Percentiles rank a stretch among this genome's conserved stretches.
Conservation (phyloP, 2,797 vertebrate species). For the Nannoperca obscura region DNA sequence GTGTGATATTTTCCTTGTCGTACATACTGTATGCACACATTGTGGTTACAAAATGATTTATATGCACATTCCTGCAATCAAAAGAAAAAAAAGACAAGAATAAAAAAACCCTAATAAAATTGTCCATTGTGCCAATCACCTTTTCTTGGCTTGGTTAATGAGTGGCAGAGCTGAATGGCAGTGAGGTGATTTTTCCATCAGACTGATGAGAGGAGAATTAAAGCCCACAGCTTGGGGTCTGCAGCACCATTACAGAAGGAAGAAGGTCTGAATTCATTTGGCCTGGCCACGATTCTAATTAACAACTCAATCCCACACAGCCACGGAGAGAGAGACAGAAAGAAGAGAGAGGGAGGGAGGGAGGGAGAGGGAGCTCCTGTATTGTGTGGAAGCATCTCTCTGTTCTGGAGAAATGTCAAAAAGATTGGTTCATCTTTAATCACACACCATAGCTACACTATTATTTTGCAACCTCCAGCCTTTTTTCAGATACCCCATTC, state of each 20-base stretch:
- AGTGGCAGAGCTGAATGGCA: slow-evolving; percentile 84
- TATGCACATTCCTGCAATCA: slow-evolving; percentile 56
- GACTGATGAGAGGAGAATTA: slow-evolving; percentile 86
- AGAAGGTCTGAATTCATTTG: slow-evolving; percentile 86
- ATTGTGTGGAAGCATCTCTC: slow-evolving; percentile 62
- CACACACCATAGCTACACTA: slow-evolving; percentile 29
- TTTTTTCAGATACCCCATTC: slow-evolving; percentile 3
- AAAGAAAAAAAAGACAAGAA: slow-evolving; percentile 27
- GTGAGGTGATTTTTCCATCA: slow-evolving; percentile 86
- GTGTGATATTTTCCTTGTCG: slow-evolving; percentile 32
- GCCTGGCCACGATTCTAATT: slow-evolving; percentile 86
- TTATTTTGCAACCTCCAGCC: slow-evolving; percentile 42
- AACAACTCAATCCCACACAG: slow-evolving; percentile 84
- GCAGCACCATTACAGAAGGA: slow-evolving; percentile 83
- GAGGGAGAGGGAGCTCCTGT: slow-evolving; percentile 31
- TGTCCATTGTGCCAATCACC: slow-evolving; percentile 81
- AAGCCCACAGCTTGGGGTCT: slow-evolving; percentile 85
- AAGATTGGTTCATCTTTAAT: slow-evolving; percentile 71
- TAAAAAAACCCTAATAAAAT: slow-evolving; percentile 65
- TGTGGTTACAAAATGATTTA: slow-evolving; percentile 53
- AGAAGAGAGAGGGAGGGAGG: not conserved
- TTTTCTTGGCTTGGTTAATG: slow-evolving; percentile 83
- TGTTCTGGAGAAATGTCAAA: slow-evolving; percentile 61
- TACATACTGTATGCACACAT: slow-evolving; percentile 32
- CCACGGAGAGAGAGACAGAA: slow-evolving; percentile 47